Evolutionary conservation across 2,888 invertebrate species (phyloP), one percentile per base, ranked within the genome.

Genomic region (Teinopalpus imperialis): DNA sequence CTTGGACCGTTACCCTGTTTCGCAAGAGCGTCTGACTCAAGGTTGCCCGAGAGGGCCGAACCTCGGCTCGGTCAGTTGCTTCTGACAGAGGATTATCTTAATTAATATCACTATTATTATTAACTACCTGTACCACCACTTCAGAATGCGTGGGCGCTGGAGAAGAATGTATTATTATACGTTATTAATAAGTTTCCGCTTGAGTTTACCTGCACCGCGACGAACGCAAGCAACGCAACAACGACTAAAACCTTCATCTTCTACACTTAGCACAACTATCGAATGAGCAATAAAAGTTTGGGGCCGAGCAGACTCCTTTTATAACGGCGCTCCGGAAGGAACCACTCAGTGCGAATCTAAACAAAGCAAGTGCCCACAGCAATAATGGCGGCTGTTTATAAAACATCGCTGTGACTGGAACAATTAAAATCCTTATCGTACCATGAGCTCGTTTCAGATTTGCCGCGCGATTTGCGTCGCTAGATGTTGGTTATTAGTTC

Each of bases 161-260:
- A n/a, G n/a, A n/a, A n/a, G n/a, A n/a, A n/a, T n/a, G n/a, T n/a
- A n/a, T n/a, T n/a, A n/a, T n/a, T n/a, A n/a, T n/a, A n/a, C n/a
- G n/a, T n/a, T n/a, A n/a, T n/a, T n/a, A n/a, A n/a, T n/a, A n/a
- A n/a, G n/a, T n/a, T n/a, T n/a, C n/a, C n/a, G n/a, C n/a, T n/a
- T n/a, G n/a, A n/a, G n/a, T n/a, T n/a, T 68, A 85, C 85, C 83
- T 85, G 81, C 16, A 83, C 56, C 49, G 81, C 81, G 56, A 81
- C 66, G 41, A 78, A 72, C 35, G 80, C 80, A 56, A 80, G 71
- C 35, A 82, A 48, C 35, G 74, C 77, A 16, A 81, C 52, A 14
- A 66, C 53, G 24, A 74, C 53, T 23, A 81, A 49, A 32, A 71
- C 54, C 71, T 81, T 83, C 83, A 83, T 83, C 37, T 59, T 77